Evolutionary conservation across 2,113 vertebrate species (phyloP).

Genomic region (Hemichromis elongatus): DNA sequence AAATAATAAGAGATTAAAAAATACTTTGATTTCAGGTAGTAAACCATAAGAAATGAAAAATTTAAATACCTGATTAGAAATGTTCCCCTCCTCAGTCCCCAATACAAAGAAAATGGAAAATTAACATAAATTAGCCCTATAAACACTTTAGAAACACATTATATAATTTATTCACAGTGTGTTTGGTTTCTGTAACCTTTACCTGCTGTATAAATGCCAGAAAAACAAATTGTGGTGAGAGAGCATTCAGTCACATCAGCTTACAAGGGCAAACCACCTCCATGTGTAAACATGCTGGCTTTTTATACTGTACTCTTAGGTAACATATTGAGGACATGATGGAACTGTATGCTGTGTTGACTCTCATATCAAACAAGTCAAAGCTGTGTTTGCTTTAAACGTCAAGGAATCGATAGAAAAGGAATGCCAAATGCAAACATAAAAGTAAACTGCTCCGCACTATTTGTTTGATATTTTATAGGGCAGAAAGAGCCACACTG

Average conservation of each 20-base stretch:
- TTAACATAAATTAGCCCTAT: background rate
- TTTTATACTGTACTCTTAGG: background rate
- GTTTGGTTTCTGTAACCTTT: background rate
- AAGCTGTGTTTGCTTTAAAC: constrained; percentile 1
- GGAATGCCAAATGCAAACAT: background rate
- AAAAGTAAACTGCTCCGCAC: background rate
- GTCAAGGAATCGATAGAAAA: background rate
- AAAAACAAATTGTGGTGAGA: background rate
- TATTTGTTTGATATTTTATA: background rate
- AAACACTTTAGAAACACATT: background rate
- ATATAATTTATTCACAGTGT: background rate
- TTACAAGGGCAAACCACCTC: background rate
- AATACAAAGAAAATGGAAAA: background rate
- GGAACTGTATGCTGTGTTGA: background rate
- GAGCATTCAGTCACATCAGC: background rate
- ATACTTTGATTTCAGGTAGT: background rate
- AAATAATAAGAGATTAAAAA: background rate
- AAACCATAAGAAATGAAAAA: background rate
- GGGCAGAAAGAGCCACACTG: background rate
- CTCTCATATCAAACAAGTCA: background rate
- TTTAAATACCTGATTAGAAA: background rate
- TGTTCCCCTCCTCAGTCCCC: background rate
- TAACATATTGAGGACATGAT: background rate
- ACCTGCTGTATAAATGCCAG: background rate
- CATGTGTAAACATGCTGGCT: background rate